Base-by-base conservation (phyloP, 1,140 invertebrate genomes). In the Diorhabda carinulata region DNA sequence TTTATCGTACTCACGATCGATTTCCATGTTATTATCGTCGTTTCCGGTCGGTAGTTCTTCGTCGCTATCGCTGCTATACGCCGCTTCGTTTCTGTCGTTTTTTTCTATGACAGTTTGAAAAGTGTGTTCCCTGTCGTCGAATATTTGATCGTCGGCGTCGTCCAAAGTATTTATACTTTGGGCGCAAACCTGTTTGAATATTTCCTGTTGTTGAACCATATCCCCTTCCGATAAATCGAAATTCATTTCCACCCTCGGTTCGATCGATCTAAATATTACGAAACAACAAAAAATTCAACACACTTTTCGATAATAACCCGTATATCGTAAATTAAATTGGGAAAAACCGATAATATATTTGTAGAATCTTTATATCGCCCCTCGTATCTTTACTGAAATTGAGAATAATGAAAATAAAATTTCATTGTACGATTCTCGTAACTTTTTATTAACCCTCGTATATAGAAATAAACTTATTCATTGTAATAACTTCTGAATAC, bases 121-220 rank as follows among this genome's bases (percentile, higher is more conserved):
- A 57, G 80, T 84, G 58, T 83, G 74, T 42, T 83, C 82, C 56
- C 78, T 78, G 56, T 84, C 83, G 42, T 84, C 81, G 62, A 81
- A 84, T 62, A 85, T 84, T 67, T 85, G 82, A 77, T 86, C 84
- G 66, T 86, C 85, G 66, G 85, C 77, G 71, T 83, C 82, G 68
- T 85, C 83, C 72, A 86, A 82, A n/a, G 84, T 79, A 61, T 80
- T 81, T 40, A 81, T 77, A 66, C 77, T 80, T 62, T 79, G 78
- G 64, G 83, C 82, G 77, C 86, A 87, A 4, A 84, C 81, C 74
- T 86, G 84, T 69, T 86, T 83, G 79, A 88, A 87, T 67, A 86
- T 75, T 69, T 85, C 83, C 10, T 82, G 78, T 72, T 81, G 82
- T 60, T 82, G 74, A 59, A 82, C 79, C 70, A 82, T 70, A 72